Evolutionary conservation across 2,797 vertebrate genomes (phyloP).

Genomic region (Neostethus bicornis): DNA sequence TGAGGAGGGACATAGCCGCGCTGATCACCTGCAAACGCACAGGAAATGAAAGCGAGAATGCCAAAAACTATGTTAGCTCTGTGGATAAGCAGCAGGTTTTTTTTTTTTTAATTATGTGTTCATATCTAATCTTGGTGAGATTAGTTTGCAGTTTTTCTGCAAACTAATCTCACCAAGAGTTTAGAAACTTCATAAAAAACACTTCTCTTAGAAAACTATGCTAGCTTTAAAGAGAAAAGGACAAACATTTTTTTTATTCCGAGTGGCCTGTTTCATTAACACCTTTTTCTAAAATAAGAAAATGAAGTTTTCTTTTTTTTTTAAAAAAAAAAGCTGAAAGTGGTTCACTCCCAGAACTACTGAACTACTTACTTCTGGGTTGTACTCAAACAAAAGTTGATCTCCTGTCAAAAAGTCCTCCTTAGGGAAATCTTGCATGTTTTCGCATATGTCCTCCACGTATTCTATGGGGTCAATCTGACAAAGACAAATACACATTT

Average conservation of each 20-base stretch:
- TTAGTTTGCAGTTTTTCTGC: constrained; percentile 33
- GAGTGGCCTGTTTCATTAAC: constrained; percentile 38
- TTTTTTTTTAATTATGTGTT: constrained; percentile 30
- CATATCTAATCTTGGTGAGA: no score
- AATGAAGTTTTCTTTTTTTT: constrained; percentile 2
- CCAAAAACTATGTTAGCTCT: constrained; percentile 60
- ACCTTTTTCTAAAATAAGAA: constrained; percentile 17
- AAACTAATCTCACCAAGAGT: constrained; percentile 19
- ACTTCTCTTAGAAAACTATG: constrained; percentile 12
- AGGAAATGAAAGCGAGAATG: constrained; percentile 64
- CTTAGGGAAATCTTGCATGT: constrained; percentile 93
- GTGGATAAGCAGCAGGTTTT: constrained; percentile 9
- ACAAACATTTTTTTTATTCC: constrained; percentile 8
- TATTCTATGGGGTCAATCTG: constrained; percentile 96
- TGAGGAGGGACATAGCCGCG: constrained; percentile 86
- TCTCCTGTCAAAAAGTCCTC: constrained; percentile 95
- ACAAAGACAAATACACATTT: background rate
- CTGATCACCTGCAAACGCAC: constrained; percentile 87
- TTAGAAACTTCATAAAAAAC: constrained; percentile 22
- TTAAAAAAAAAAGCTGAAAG: constrained; percentile 32
- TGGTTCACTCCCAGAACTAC: constrained; percentile 37
- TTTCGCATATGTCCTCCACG: constrained; percentile 94
- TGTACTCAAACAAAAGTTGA: constrained; percentile 93
- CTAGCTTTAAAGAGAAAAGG: constrained; percentile 7
- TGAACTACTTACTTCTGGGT: constrained; percentile 82